Base-by-base conservation (phyloP, 2,113 vertebrate species). In the Perca fluviatilis region DNA sequence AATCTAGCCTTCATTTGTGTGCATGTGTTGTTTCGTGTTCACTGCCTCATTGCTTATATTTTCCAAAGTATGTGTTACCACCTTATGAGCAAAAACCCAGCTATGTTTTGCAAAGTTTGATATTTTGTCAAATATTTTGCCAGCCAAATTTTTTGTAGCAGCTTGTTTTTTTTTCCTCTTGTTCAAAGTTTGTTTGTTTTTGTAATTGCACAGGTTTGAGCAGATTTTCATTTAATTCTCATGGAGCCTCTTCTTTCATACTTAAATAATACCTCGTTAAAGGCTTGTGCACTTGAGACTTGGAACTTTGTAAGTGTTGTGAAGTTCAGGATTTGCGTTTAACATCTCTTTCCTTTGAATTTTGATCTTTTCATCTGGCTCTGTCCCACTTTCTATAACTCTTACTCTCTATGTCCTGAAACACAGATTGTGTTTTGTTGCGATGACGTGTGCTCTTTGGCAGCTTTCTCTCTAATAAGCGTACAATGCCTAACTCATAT, bases 161-260 rank as follows among this genome's bases (percentile, higher is more conserved):
- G 58, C 30, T 18, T 9, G 67, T 43, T 46, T 23, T 33, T 33
- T 50, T 79, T 43, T 49, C 27, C 46, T 49, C 25, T 15, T 72
- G 50, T 76, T 79, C 33, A 51, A 68, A 65, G 27, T 27, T 27
- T 2, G 27, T 27, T 27, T 27, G 27, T 54, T 36, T 9, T 33
- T 70, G 2, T 15, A n/a, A 46, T 16, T 77, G 58, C 23, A 23
- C 11, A 62, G 23, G 11, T 74, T 80, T 56, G 11, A 60, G 36
- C n/a, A 65, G 21, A 64, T 80, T 87, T 80, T 46, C n/a, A 10
- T 71, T 69, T 47, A 9, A 63, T 77, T 77, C 69, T 43, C 57
- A 68, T 16, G 10, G 54, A 71, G 21, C 11, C 18, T 58, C 10
- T 74, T 68, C 13, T 74, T 68, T 83, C 25, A 57, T 46, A 47